A percentile compares a stretch with the other conserved stretches of the same genome.
These are phyloP conservation scores for Seriola dumerili DNA, from an alignment of 2,113 vertebrate species.

Conservation along the genomic window DNA sequence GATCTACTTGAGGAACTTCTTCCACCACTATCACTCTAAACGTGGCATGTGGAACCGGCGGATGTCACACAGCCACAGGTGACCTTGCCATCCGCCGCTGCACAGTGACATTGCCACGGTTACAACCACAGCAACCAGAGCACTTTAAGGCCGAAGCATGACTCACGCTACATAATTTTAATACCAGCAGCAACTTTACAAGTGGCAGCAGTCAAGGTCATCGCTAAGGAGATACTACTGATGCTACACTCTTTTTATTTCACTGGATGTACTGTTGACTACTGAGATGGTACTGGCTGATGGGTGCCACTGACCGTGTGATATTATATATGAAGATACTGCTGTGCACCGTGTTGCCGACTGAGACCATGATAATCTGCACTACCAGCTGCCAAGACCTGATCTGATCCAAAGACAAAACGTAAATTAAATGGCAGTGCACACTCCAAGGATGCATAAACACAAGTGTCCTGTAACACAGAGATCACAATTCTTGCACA, in stretches of 20 bases:
- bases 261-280: slow-evolving; percentile 55
- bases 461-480: slow-evolving; percentile 34
- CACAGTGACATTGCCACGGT: slow-evolving; percentile 60
- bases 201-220: not conserved
- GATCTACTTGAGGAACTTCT: slow-evolving; percentile 93
- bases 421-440: not conserved
- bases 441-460: slow-evolving; percentile 27
- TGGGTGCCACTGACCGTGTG: not conserved
- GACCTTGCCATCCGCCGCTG: slow-evolving; percentile 52
- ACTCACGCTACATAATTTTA: slow-evolving; percentile 19
- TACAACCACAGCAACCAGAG: slow-evolving; percentile 42
- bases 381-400: slow-evolving; percentile 26
- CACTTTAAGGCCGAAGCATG: slow-evolving; percentile 65
- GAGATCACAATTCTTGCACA: slow-evolving; percentile 47
- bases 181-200: not conserved
- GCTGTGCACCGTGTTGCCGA: not conserved
- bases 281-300: slow-evolving; percentile 20
- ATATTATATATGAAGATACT: slow-evolving; percentile 42
- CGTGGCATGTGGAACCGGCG: slow-evolving; percentile 96
- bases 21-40: slow-evolving; percentile 94
- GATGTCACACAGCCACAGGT: slow-evolving; percentile 36
- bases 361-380: slow-evolving; percentile 25
- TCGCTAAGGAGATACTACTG: slow-evolving; percentile 56
- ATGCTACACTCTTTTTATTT: slow-evolving; percentile 48
- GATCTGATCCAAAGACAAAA: slow-evolving; percentile 31